Percentiles rank a stretch among this genome's conserved stretches.
Evolutionary conservation across 2,888 invertebrate genomes (phyloP).

Genomic region (Clistopyga incitator): DNA sequence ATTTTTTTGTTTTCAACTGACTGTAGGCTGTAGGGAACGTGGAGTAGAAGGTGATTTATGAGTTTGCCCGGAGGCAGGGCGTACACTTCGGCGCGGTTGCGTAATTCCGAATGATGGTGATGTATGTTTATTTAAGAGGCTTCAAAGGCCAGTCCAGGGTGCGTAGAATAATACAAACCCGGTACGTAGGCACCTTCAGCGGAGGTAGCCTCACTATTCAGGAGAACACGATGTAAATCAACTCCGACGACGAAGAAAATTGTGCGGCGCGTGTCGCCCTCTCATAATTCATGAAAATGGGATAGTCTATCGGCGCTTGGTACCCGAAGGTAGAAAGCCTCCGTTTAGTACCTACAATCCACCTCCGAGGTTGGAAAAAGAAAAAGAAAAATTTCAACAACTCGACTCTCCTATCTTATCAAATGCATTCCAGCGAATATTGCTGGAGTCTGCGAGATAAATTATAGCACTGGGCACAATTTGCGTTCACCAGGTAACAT

Average conservation of each 20-base stretch:
- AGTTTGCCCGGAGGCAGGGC: constrained; percentile 52
- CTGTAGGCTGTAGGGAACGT: not conserved
- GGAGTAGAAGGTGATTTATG: constrained; percentile 53
- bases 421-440: constrained; percentile 5
- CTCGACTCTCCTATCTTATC: constrained; percentile 1
- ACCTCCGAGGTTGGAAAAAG: not conserved
- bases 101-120: constrained; percentile 59
- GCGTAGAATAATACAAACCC: constrained; percentile 10
- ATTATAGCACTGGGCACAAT: not conserved
- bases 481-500: too few species aligned
- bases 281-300: constrained; percentile 57
- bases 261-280: constrained; percentile 54
- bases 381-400: not conserved
- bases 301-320: constrained; percentile 9
- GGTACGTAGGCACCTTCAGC: not conserved
- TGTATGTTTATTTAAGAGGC: constrained; percentile 63
- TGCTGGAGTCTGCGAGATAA: not conserved
- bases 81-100: constrained; percentile 38
- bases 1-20: constrained; percentile 19
- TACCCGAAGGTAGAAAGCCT: not conserved
- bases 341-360: not conserved
- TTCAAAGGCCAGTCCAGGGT: not conserved
- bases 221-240: constrained; percentile 57
- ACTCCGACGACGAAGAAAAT: constrained; percentile 54
- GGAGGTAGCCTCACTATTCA: not conserved